These are phyloP conservation scores for Lissonota sp. DNA, from an alignment of 2,888 invertebrate species.

Conservation along the genomic window DNA sequence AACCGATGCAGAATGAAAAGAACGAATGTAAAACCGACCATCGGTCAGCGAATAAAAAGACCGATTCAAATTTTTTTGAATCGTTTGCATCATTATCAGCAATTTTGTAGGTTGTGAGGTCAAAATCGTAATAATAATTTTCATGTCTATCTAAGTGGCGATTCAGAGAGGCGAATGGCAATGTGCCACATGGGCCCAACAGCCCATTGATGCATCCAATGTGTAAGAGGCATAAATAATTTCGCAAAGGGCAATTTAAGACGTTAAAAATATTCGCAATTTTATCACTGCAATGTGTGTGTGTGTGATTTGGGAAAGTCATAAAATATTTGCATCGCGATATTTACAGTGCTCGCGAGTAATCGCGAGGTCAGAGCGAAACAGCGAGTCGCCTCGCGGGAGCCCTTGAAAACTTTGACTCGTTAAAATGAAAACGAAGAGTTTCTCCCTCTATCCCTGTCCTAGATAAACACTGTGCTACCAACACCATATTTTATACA, in stretches of 20 bases:
- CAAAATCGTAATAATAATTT: no score
- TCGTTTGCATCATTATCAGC: no score
- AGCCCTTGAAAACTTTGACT: slow-evolving; percentile 56
- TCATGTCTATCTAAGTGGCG: not conserved
- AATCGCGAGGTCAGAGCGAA: slow-evolving; percentile 26
- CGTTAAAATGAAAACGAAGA: slow-evolving; percentile 36
- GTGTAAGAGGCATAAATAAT: not conserved
- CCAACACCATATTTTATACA: not conserved
- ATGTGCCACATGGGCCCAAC: not conserved
- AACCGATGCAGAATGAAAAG: no score
- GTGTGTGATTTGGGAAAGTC: not conserved
- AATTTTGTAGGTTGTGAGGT: no score
- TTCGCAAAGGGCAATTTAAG: slow-evolving; percentile 15
- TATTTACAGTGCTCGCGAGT: not conserved
- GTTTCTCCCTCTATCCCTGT: slow-evolving; percentile 35
- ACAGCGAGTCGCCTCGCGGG: slow-evolving; percentile 44
- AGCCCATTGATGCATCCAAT: not conserved
- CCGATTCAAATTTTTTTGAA: no score
- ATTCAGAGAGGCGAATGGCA: not conserved
- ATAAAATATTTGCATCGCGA: slow-evolving; percentile 36
- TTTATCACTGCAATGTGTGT: not conserved
- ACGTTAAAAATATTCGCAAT: not conserved
- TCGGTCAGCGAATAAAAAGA: no score
- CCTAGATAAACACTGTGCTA: slow-evolving; percentile 32
- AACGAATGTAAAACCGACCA: no score